Conservation (phyloP, 2,113 vertebrate genomes). For the Phaethornis superciliosus region DNA sequence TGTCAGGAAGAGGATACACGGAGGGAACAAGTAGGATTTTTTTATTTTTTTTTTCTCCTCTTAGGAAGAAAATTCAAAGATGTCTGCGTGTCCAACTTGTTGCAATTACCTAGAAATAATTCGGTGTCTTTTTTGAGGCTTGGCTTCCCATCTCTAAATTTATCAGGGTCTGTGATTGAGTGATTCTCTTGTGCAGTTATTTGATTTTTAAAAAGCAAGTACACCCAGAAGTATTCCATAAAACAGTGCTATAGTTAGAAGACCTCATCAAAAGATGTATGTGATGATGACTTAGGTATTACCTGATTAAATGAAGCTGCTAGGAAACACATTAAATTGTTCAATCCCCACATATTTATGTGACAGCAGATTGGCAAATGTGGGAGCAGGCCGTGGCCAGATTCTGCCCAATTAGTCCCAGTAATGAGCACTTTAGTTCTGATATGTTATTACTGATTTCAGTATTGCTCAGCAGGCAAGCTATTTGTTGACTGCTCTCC, state of each 20-base stretch:
- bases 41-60: neutral
- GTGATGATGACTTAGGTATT: neutral
- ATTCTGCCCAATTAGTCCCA: constrained; percentile 30
- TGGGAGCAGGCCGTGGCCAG: constrained; percentile 16
- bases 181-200: neutral
- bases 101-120: neutral
- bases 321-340: neutral
- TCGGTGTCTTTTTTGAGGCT: neutral
- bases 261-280: neutral
- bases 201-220: neutral
- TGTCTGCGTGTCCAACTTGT: neutral
- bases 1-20: neutral
- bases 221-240: neutral
- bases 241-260: neutral
- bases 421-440: constrained; percentile 13
- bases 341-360: neutral
- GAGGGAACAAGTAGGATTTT: neutral
- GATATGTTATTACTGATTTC: constrained; percentile 15
- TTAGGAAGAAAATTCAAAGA: neutral
- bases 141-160: neutral
- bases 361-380: neutral
- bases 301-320: neutral
- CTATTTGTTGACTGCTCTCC: constrained; percentile 44
- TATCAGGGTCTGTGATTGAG: neutral
- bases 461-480: constrained; percentile 27